Percentiles rank a stretch among this genome's conserved stretches.
phyloP scores from a whole-genome alignment of 2,797 vertebrate species.

The Astyanax mexicanus region DNA sequence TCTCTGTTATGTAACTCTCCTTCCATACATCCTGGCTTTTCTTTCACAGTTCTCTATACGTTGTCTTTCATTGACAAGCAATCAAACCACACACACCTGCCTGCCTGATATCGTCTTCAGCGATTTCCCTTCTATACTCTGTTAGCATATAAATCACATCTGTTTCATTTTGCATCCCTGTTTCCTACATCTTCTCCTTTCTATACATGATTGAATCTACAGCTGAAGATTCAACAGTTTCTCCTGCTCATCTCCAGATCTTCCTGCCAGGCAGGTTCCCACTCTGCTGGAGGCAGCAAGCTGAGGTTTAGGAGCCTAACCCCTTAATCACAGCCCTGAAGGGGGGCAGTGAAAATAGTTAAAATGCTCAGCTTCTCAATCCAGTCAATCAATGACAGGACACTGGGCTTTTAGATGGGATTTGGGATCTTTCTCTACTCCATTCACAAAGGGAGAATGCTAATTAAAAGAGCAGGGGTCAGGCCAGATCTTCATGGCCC shows the following conservation, averaged over 20 bases:
- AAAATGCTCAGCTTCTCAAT: constrained; percentile 69
- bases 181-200: constrained; percentile 68
- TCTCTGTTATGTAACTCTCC: constrained; percentile 7
- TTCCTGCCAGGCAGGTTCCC: constrained; percentile 43
- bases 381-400: constrained; percentile 77
- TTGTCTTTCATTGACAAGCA: constrained; percentile 48
- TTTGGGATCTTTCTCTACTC: constrained; percentile 72
- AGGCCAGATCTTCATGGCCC: constrained; percentile 45
- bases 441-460: constrained; percentile 71
- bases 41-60: constrained; percentile 48
- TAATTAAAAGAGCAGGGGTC: constrained; percentile 81
- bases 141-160: constrained; percentile 57
- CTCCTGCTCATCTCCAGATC: constrained; percentile 10
- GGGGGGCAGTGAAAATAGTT: constrained; percentile 67
- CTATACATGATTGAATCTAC: constrained; percentile 64
- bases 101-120: constrained; percentile 44
- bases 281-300: constrained; percentile 43
- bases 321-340: constrained; percentile 56
- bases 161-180: constrained; percentile 62
- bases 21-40: constrained; percentile 44
- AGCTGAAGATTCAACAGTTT: constrained; percentile 63
- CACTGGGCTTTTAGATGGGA: constrained; percentile 70
- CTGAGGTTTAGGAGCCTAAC: constrained; percentile 18
- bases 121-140: constrained; percentile 41
- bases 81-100: constrained; percentile 52